Evolutionary conservation across 2,113 vertebrate genomes (phyloP), one percentile per base, ranked within the genome.

Genomic region (Holacanthus passer): DNA sequence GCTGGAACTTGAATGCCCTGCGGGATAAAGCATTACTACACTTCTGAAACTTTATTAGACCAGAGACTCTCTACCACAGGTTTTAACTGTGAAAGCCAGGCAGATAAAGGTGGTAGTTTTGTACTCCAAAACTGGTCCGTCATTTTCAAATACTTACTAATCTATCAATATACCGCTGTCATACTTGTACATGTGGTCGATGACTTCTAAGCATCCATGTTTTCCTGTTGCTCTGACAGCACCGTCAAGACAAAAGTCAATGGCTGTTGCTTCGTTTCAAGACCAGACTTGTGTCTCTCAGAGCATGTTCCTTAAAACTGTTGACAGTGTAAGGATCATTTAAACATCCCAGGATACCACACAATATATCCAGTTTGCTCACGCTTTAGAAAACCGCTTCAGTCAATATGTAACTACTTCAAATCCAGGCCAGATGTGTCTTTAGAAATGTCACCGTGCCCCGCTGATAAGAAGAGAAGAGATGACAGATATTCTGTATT

Each of bases 1-100:
- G 94, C 88, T 93, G 88, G 87, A 90, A 94, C 94, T 94, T 89
- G 94, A 94, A 95, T 84, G 85, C 90, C 94, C 93, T 80, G 45
- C 14, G 93, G 93, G 70, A 75, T 39, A 82, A 91, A 89, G 88
- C 89, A 93, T 91, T 89, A 90, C 84, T 91, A 87, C 89, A 86
- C 76, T 89, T 88, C 81, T 87, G 81, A 87, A 89, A 91, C 86
- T 84, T 88, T 81, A 81, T 88, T 79, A 82, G 73, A 85, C 81
- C 70, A 82, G 48, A 86, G 84, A 81, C 63, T 64, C 17, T 80
- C 72, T 43, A 56, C 53, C 62, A 53, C 22, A 56, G 66, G 59
- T 63, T 81, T 82, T 39, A 88, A 7, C 48, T 43, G 62, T 59
- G 13, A 71, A 79, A 70, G 67, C 29, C 56, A 73, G 56, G 62